A percentile compares a stretch with the other conserved stretches of the same genome.
Evolutionary conservation across 2,888 invertebrate genomes (phyloP).

Genomic region (Conistra vaccinii): DNA sequence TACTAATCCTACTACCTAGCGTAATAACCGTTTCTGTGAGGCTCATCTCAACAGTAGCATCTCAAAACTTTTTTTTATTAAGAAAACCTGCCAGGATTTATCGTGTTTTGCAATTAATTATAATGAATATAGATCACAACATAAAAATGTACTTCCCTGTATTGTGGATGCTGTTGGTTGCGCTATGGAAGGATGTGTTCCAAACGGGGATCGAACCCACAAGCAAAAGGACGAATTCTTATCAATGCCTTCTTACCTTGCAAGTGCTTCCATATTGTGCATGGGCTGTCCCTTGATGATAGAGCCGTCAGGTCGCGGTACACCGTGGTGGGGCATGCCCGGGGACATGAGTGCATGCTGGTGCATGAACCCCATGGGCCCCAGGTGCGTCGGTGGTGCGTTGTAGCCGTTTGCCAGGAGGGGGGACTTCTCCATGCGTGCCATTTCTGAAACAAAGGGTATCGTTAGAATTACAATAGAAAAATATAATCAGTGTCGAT

Average conservation of each 20-base stretch:
- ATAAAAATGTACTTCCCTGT: background rate
- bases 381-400: slow-evolving; percentile 97
- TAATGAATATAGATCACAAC: background rate
- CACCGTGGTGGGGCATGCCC: slow-evolving; percentile 95
- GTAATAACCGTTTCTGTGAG: background rate
- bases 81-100: no score
- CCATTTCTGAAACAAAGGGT: slow-evolving; percentile 92
- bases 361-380: slow-evolving; percentile 98
- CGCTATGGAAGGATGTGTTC: background rate
- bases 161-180: no score
- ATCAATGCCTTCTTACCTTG: slow-evolving; percentile 91
- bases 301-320: slow-evolving; percentile 95
- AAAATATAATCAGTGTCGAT: background rate
- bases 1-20: background rate
- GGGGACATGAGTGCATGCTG: slow-evolving; percentile 97
- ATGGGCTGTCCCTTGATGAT: slow-evolving; percentile 96
- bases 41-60: background rate
- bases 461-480: slow-evolving; percentile 12
- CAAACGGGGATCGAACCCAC: background rate
- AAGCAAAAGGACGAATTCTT: no score
- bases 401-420: slow-evolving; percentile 98
- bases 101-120: background rate
- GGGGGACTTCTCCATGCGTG: slow-evolving; percentile 97
- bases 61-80: background rate
- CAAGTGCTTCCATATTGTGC: slow-evolving; percentile 97